Evolutionary conservation across 2,888 invertebrate species (phyloP), one percentile per base, ranked within the genome.

Genomic region (Augochlorella aurata): DNA sequence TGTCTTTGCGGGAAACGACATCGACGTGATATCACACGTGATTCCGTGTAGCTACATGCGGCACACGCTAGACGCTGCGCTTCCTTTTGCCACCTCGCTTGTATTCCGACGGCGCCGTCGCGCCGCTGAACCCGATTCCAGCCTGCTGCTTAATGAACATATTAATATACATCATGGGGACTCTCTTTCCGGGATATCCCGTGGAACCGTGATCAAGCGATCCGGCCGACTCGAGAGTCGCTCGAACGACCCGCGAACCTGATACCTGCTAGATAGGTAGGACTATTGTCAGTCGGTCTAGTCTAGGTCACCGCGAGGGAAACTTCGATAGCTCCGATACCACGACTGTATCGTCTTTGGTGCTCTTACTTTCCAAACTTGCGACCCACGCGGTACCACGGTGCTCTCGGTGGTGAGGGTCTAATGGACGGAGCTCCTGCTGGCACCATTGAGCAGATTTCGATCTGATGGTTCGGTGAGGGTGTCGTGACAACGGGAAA

Each of bases 1-100:
- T 80, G 84, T 81, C 83, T 79, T 82, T 75, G 76, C 79, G 79
- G 74, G 67, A 79, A 78, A 83, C 84, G 84, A 79, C 76, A 85
- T 87, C 79, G 79, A 81, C 76, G 74, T 74, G 79, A 86, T 86
- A 82, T 71, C 79, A 84, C 76, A 80, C 78, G 82, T 77, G 81
- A 83, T 85, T 82, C 82, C 66, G 74, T 67, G 76, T 74, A 77
- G 77, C 75, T 81, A 80, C 83, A 68, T 58, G 73, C 85, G 74
- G 74, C 71, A 72, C 38, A 74, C 61, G 47, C 61, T 73, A 74
- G 24, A 24, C 74, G 49, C n/a, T 18, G 10, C 54, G 24, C n/a
- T 74, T 70, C 71, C 72, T 63, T 49, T 73, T 52, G 18, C 63
- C 82, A 54, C 61, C 67, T 73, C 24, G 12, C 44, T 45, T 16